Base-by-base conservation (phyloP, 2,113 vertebrate genomes). In the Grantiella picta region DNA sequence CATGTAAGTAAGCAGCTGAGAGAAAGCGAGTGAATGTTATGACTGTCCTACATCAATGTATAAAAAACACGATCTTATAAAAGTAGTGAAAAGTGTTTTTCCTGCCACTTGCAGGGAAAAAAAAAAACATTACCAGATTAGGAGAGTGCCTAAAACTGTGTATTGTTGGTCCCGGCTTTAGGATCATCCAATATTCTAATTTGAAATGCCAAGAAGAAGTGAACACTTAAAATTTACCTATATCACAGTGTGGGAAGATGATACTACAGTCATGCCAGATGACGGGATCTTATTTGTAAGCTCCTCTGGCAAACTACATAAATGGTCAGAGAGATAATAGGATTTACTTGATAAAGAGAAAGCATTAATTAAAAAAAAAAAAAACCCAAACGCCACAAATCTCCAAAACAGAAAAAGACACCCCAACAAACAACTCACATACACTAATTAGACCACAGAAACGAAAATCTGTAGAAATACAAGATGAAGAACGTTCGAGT, bases 61-160 rank as follows among this genome's bases (percentile, higher is more conserved):
- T 16, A 15, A 56, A 44, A 40, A 76, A 20, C 0, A 28, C 0
- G 0, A n/a, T 2, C 11, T 53, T 65, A 70, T 3, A 4, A 28
- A 66, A 76, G 18, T 9, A 80, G 2, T 19, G 6, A 44, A 77
- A 77, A 6, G 1, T 29, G 6, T 8, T 81, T 60, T 63, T 70
- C 36, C 29, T 81, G 36, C 2, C 25, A 36, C 14, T 6, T 47
- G 3, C 21, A 35, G 12, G 1, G 13, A 23, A 29, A 14, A 35
- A 45, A 29, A 19, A 42, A 2, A 44, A 2, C 8, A 52, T 15
- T 27, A 50, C 9, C 69, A 44, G 5, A 49, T 36, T 31, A 63
- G 16, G 3, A 63, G 1, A 60, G 15, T 31, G 15, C 8, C 33
- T 54, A 31, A 61, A 83, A 19, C 3, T 5, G 1, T 12, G 35